phyloP scores from a whole-genome alignment of 2,113 vertebrate species.

The Empidonax alnorum region DNA sequence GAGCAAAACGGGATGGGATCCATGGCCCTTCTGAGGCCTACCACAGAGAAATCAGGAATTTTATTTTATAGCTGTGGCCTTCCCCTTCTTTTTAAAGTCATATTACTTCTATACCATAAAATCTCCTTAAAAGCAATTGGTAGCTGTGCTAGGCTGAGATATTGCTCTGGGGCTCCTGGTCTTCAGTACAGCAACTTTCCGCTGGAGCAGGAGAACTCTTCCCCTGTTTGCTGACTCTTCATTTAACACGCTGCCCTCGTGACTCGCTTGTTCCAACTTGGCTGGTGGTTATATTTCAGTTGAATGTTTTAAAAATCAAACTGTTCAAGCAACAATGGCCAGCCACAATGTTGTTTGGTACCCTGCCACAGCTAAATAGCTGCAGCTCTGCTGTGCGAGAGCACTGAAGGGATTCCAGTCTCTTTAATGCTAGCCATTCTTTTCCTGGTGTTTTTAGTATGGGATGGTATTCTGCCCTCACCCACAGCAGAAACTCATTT shows the following conservation, averaged over 20 bases:
- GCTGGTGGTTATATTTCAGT: conserved; percentile 3
- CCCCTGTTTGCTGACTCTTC: conserved; percentile 26
- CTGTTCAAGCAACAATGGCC: conserved; percentile 64
- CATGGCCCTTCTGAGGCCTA: neutral
- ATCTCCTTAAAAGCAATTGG: neutral
- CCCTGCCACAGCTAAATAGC: conserved; percentile 54
- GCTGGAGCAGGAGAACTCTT: neutral
- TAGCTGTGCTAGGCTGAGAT: neutral
- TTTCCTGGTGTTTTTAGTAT: conserved; percentile 26
- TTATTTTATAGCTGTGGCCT: neutral
- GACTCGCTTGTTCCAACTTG: conserved; percentile 16
- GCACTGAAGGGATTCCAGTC: conserved; percentile 25
- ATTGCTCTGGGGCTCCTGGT: neutral
- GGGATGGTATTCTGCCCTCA: conserved; percentile 17
- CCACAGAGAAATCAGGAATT: neutral
- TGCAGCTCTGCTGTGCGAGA: conserved; percentile 30
- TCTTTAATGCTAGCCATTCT: conserved; percentile 45
- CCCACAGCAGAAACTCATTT: conserved; percentile 48
- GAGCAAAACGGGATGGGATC: neutral
- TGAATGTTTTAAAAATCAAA: conserved; percentile 69
- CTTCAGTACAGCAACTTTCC: neutral
- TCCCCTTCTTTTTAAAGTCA: neutral
- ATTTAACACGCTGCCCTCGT: neutral
- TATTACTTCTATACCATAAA: neutral
- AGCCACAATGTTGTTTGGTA: conserved; percentile 59